These are phyloP conservation scores for Apostichopus leukothele DNA, from an alignment of 53 echinoderm and acorn worm species.

Conservation along the genomic window DNA sequence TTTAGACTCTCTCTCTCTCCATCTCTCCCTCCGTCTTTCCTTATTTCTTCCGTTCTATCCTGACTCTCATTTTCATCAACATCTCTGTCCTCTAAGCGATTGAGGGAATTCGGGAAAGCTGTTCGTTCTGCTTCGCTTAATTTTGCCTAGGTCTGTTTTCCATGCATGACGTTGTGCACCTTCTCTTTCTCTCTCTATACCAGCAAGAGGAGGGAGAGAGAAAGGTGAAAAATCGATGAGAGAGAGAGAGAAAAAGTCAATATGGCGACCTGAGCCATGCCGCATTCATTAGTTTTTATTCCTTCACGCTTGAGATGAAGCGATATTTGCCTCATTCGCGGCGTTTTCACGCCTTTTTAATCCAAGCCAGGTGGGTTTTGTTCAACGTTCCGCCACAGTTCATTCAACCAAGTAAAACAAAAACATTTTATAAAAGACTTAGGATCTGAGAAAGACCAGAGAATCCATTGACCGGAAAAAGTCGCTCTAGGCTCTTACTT, in stretches of 20 bases:
- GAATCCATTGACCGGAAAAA: slow-evolving; percentile 40
- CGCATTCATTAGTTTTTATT: slow-evolving; percentile 47
- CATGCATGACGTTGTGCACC: slow-evolving; percentile 39
- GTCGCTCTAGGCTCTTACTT: slow-evolving; percentile 16
- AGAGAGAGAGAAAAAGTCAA: slow-evolving; percentile 15
- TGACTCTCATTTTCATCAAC: background rate
- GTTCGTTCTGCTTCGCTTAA: slow-evolving; percentile 40
- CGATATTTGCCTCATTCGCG: slow-evolving; percentile 35
- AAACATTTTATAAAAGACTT: slow-evolving; percentile 41
- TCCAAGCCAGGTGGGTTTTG: slow-evolving; percentile 47
- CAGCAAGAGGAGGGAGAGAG: background rate
- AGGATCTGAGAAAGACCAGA: background rate
- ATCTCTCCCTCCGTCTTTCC: background rate
- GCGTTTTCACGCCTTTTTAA: slow-evolving; percentile 47
- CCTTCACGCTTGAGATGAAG: slow-evolving; percentile 32
- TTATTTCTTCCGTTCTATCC: background rate
- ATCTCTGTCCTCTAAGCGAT: slow-evolving; percentile 18
- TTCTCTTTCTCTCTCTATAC: background rate
- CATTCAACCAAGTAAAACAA: slow-evolving; percentile 39
- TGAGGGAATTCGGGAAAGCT: slow-evolving; percentile 43
- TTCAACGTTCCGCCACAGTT: slow-evolving; percentile 47
- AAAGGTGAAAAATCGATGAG: slow-evolving; percentile 21
- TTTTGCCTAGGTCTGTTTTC: slow-evolving; percentile 41
- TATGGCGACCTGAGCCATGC: slow-evolving; percentile 31
- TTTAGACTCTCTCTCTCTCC: background rate